Base-by-base conservation (phyloP, 2,113 vertebrate species). In the Brachypodius melanocephalos region DNA sequence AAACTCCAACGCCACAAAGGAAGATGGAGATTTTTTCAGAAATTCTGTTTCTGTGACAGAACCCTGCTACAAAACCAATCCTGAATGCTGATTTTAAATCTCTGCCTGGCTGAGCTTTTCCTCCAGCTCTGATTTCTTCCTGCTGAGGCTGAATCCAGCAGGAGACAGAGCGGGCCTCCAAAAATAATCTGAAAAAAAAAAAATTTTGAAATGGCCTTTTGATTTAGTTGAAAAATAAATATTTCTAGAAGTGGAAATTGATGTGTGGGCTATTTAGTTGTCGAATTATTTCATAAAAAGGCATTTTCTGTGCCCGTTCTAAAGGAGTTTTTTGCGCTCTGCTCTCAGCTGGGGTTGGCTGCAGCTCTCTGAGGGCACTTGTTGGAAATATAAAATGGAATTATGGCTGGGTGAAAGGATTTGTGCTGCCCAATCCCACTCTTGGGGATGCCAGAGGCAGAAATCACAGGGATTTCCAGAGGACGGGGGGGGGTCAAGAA, bases 331-430 rank as follows among this genome's bases (percentile, higher is more conserved):
- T 85, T 80, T 71, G n/a, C 72, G 40, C 85, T 90, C 74, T 62
- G 69, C 62, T 85, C 88, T 73, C 87, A 88, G 96, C 93, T 92
- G 88, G 85, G 45, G 9, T 69, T 94, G 94, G 94, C 96, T 90
- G 82, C 62, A 62, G 88, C 87, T 94, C 93, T 74, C 0, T 61
- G 19, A 75, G 74, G 71, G 81, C 73, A 69, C 74, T 94, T 69
- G 94, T 69, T 95, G 93, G 61, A 46, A 88, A 94, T 31, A 58
- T 3, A 77, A 73, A 15, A 74, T 74, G 78, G 85, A 88, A 93
- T 96, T 97, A 51, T 71, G 75, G 81, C 81, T 25, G 36, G 55
- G 17, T 10, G 40, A 89, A 48, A 85, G 88, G 40, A 3, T 63
- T 82, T 10, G 58, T 80, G 28, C 77, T 79, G 46, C 67, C 77